Evolutionary conservation across 2,797 vertebrate genomes (phyloP), one percentile per base, ranked within the genome.

Genomic region (Acanthornis magna): DNA sequence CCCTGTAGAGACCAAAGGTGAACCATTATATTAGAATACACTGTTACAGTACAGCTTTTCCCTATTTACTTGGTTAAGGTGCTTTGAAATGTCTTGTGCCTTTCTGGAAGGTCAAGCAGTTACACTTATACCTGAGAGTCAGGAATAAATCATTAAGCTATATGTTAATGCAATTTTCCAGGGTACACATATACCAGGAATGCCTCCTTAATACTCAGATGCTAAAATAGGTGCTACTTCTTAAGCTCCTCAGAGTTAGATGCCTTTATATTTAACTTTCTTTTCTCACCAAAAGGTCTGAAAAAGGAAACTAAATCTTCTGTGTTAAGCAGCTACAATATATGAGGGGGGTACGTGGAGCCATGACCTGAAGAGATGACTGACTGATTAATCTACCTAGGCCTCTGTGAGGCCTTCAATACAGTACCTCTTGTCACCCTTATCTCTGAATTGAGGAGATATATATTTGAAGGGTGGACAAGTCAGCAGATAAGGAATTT

Each of bases 381-480:
- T 57, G 43, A 45, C 29, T 18, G 40, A 30, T 34, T 26, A 17
- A 47, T 10, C 65, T 27, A 16, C 38, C 29, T 57, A 26, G 16
- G n/a, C 5, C 18, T 71, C 38, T 63, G 25, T 34, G 25, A n/a
- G 6, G 17, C 7, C 29, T 83, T 71, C n/a, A 40, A 16, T 25
- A 26, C 3, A 7, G n/a, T 47, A 21, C 21, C 12, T 58, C 6
- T 22, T 0, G 0, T 40, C 25, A 71, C 19, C 25, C 3, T 34
- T 65, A 12, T 45, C 29, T 45, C 14, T 34, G 0, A 10, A 65
- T 22, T 40, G 21, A 43, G 34, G 38, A 51, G 7, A 58, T 26
- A 22, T 5, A 3, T 34, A 19, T 51, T 65, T 47, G 45, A 47
- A 89, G 25, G 25, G 18, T 22, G 8, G 9, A 16, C 3, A 4